These are phyloP conservation scores for Sinohyriopsis cumingii DNA, from an alignment of 2,888 invertebrate genomes.

Conservation along the genomic window DNA sequence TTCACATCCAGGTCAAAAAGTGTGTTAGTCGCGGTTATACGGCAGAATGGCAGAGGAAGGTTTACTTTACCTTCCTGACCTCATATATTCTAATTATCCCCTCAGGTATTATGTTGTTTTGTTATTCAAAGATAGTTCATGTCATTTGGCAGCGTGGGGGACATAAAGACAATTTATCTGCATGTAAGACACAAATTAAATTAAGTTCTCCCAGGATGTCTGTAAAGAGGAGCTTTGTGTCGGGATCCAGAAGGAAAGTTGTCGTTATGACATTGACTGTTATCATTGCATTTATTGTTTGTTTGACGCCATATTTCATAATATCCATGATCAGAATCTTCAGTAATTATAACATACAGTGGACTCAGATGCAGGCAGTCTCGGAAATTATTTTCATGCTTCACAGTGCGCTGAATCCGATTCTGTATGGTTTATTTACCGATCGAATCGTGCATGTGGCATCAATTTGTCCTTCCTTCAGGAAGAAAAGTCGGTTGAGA, in stretches of 20 bases:
- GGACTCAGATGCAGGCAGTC: constrained; percentile 50
- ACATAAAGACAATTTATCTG: constrained; percentile 8
- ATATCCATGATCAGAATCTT: constrained; percentile 71
- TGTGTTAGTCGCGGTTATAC: constrained; percentile 72
- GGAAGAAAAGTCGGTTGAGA: constrained; percentile 2
- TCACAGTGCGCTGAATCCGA: constrained; percentile 72
- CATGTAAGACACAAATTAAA: constrained; percentile 1
- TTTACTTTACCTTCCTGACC: constrained; percentile 72
- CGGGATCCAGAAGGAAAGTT: constrained; percentile 70
- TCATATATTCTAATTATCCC: constrained; percentile 72
- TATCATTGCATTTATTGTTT: constrained; percentile 72
- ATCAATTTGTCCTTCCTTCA: constrained; percentile 11
- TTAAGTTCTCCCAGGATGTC: constrained; percentile 52
- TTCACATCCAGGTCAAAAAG: constrained; percentile 61
- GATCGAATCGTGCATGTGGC: constrained; percentile 32
- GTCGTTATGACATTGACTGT: constrained; percentile 73
- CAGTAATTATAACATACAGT: constrained; percentile 60
- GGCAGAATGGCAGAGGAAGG: constrained; percentile 72
- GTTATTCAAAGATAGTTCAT: constrained; percentile 71
- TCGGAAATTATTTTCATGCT: constrained; percentile 67
- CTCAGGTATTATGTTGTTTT: constrained; percentile 70
- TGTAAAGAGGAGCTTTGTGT: constrained; percentile 58
- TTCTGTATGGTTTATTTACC: constrained; percentile 72
- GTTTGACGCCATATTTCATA: constrained; percentile 73
- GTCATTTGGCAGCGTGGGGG: constrained; percentile 69